Base-by-base conservation (phyloP, 2,113 vertebrate genomes). In the Tetraodon nigroviridis region DNA sequence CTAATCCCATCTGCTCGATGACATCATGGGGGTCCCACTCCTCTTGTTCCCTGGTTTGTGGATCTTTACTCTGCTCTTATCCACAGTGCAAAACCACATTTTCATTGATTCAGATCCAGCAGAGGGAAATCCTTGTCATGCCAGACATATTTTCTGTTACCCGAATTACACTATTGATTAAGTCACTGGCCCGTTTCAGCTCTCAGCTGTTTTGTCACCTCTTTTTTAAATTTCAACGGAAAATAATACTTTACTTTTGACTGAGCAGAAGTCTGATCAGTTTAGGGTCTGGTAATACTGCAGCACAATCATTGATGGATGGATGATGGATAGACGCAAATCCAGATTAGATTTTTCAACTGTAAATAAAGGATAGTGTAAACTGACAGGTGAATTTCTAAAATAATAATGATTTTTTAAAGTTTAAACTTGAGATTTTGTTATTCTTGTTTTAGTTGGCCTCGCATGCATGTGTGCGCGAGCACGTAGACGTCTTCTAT, bases 161-260 rank as follows among this genome's bases (percentile, higher is more conserved):
- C 18, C 20, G 56, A 80, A 79, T 83, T 80, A 78, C 58, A 32
- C 69, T 71, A 73, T 78, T 86, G 79, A 86, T 80, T 80, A 77
- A 69, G 63, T 65, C 68, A 27, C 21, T 32, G 54, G 49, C 52
- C 64, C 67, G 41, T 32, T 64, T 67, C 51, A 61, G 59, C 59
- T 70, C 61, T 65, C 65, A 18, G 12, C 55, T 63, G 20, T 8
- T 67, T 41, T 71, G n/a, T n/a, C n/a, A n/a, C n/a, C n/a, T n/a
- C 74, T 51, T 74, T 64, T 29, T 63, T 44, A n/a, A n/a, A n/a
- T 64, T 50, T 24, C 54, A 72, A 69, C 53, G 47, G 41, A 64
- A 59, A 58, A 60, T 47, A 64, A 8, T 51, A 66, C 61, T 72
- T 63, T 69, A 40, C 58, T 69, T 52, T 65, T 67, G 65, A 74